Evolutionary conservation across 64 coral and sea anemone species (phyloP).

Genomic region (Dendrophyllia cribrosa): DNA sequence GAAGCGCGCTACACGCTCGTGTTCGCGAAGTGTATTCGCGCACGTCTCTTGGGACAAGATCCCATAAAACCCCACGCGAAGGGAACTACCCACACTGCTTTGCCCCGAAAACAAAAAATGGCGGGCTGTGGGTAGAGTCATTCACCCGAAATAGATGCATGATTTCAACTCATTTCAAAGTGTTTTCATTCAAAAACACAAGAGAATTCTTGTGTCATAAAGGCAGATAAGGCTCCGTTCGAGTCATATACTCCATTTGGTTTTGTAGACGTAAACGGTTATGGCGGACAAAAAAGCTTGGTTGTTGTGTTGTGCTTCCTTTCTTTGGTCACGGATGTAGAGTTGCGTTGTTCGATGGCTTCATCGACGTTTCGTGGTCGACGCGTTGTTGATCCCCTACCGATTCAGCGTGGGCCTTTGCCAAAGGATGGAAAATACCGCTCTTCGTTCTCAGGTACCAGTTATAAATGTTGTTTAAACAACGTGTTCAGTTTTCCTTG

Average conservation of each 20-base stretch:
- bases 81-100: conserved; percentile 55
- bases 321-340: background rate
- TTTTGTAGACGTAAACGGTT: conserved; percentile 1
- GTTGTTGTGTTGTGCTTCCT: conserved; percentile 37
- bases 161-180: conserved; percentile 59
- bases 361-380: conserved; percentile 69
- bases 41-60: no score
- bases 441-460: conserved; percentile 62
- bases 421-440: conserved; percentile 41
- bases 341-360: conserved; percentile 45
- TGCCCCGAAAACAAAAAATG: conserved; percentile 77
- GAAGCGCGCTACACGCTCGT: no score
- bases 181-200: background rate
- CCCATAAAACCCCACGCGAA: background rate
- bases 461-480: background rate
- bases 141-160: conserved; percentile 55
- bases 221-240: background rate
- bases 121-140: conserved; percentile 61
- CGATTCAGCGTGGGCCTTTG: conserved; percentile 58
- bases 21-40: no score
- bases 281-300: conserved; percentile 30
- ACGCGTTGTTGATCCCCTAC: conserved; percentile 61
- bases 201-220: background rate
- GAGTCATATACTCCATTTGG: background rate
- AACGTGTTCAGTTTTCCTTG: background rate